These are phyloP conservation scores for Propithecus deckenii DNA, from an alignment of 2,797 vertebrate species.

Conservation along the genomic window DNA sequence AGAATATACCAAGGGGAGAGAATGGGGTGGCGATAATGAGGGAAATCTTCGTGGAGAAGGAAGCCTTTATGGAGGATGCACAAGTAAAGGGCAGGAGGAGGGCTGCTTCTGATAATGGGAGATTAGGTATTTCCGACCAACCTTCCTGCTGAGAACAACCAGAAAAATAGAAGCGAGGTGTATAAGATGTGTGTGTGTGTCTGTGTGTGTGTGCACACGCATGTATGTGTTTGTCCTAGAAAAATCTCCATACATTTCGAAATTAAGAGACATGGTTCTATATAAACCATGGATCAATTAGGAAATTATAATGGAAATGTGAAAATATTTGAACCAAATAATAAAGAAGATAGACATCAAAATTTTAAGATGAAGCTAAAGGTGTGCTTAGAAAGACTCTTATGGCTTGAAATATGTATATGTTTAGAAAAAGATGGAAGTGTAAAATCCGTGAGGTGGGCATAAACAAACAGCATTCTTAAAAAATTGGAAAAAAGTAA, in stretches of 20 bases:
- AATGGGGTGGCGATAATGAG: background rate
- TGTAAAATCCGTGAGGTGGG: background rate
- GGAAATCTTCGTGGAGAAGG: background rate
- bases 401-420: background rate
- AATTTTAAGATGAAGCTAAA: background rate
- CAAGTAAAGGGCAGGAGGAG: background rate
- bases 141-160: background rate
- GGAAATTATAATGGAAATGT: background rate
- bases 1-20: background rate
- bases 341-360: background rate
- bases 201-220: background rate
- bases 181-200: background rate
- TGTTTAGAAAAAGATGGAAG: background rate
- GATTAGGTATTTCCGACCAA: background rate
- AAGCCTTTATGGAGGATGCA: background rate
- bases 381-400: background rate
- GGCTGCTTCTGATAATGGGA: background rate
- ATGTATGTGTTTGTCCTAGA: background rate
- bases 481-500: background rate
- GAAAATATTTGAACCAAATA: conserved; percentile 19
- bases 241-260: background rate
- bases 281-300: background rate
- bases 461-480: background rate
- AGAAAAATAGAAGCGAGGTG: background rate
- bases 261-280: background rate